These are phyloP conservation scores for Drosophila mayaguana DNA, from an alignment of 2,888 invertebrate genomes.

Conservation along the genomic window DNA sequence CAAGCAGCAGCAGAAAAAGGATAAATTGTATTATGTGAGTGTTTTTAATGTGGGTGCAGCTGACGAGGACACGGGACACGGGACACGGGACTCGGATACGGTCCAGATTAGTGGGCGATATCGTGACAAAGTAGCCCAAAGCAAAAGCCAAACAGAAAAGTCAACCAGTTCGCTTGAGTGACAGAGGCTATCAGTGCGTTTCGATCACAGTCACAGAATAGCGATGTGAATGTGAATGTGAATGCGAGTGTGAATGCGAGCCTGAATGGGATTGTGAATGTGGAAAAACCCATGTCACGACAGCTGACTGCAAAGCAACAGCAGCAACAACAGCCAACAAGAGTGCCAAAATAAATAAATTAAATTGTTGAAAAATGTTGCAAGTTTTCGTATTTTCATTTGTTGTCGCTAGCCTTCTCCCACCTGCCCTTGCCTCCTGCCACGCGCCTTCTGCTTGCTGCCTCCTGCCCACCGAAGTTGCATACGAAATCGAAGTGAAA, in stretches of 20 bases:
- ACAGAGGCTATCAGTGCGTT: constrained; percentile 75
- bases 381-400: constrained; percentile 44
- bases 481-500: constrained; percentile 66
- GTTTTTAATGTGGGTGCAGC: constrained; percentile 28
- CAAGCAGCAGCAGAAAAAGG: not conserved
- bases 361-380: constrained; percentile 76
- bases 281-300: constrained; percentile 68
- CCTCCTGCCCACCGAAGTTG: constrained; percentile 31
- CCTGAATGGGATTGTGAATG: constrained; percentile 3
- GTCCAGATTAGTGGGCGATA: constrained; percentile 54
- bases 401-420: constrained; percentile 7
- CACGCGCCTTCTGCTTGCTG: constrained; percentile 44
- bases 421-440: constrained; percentile 31
- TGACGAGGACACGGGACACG: not conserved
- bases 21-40: constrained; percentile 23
- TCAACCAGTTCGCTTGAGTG: constrained; percentile 63
- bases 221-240: constrained; percentile 3
- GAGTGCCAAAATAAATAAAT: constrained; percentile 77
- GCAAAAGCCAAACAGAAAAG: constrained; percentile 19
- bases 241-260: not conserved
- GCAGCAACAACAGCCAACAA: constrained; percentile 40
- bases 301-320: constrained; percentile 63
- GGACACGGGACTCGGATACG: not conserved
- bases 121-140: constrained; percentile 31
- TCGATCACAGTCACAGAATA: constrained; percentile 58